Conservation (phyloP, 2,888 invertebrate genomes). For the Orchesella flavescens region DNA sequence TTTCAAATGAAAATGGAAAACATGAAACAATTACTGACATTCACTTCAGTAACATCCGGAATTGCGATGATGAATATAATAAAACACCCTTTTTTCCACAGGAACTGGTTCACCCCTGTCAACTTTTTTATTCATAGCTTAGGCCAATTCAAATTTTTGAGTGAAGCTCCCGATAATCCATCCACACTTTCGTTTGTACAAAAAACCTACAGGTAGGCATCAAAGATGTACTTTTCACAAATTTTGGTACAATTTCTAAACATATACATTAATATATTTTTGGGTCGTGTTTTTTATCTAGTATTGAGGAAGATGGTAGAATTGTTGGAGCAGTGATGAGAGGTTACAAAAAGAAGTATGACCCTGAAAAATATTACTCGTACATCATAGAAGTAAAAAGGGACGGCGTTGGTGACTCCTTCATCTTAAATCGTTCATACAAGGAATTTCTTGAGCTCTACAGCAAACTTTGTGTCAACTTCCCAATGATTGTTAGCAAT, state of each 20-base stretch:
- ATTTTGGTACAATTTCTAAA: slow-evolving; percentile 1
- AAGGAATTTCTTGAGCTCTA: slow-evolving; percentile 98
- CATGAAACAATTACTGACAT: no score
- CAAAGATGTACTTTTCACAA: not conserved
- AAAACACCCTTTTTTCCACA: no score
- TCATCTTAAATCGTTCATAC: slow-evolving; percentile 93
- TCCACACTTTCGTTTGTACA: slow-evolving; percentile 91
- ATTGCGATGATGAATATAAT: no score
- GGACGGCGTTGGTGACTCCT: slow-evolving; percentile 88
- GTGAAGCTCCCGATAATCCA: slow-evolving; percentile 85
- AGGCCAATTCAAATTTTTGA: slow-evolving; percentile 92
- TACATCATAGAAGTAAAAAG: slow-evolving; percentile 85
- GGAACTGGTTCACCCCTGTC: slow-evolving; percentile 91
- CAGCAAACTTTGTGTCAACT: slow-evolving; percentile 92
- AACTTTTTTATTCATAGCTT: slow-evolving; percentile 99
- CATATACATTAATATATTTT: not conserved
- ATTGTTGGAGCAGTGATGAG: slow-evolving; percentile 88
- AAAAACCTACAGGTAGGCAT: slow-evolving; percentile 88
- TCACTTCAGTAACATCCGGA: no score
- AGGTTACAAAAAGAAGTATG: slow-evolving; percentile 94
- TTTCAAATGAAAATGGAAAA: not conserved
- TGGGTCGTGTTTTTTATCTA: slow-evolving; percentile 75
- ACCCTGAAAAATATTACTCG: slow-evolving; percentile 98
- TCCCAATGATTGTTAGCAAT: slow-evolving; percentile 82
- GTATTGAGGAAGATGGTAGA: slow-evolving; percentile 91